phyloP scores from a whole-genome alignment of 2,113 vertebrate genomes.

The Progne subis region DNA sequence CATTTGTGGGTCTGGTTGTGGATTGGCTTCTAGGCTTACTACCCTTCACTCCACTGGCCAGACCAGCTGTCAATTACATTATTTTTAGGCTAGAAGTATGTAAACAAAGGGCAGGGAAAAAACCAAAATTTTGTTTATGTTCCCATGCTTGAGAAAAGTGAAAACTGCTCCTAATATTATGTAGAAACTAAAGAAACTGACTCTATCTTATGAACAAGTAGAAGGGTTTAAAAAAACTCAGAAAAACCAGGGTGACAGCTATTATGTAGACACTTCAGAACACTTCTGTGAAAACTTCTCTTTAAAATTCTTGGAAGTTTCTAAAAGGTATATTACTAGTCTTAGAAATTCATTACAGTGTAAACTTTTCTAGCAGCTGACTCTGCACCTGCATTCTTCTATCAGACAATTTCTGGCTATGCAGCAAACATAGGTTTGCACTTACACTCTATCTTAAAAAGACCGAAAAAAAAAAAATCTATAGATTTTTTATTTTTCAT shows the following conservation, averaged over 20 bases:
- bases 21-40: too few species aligned
- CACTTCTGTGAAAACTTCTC: background rate
- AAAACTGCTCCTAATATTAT: too few species aligned
- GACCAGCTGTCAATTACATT: too few species aligned
- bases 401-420: background rate
- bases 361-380: background rate
- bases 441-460: background rate
- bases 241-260: background rate
- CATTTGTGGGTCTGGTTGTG: too few species aligned
- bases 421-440: background rate
- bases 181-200: too few species aligned
- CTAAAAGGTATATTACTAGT: background rate
- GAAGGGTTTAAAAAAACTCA: too few species aligned
- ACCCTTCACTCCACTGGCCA: too few species aligned
- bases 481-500: conserved; percentile 8
- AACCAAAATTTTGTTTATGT: too few species aligned
- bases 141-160: too few species aligned
- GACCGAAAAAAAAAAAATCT: background rate
- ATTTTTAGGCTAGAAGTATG: too few species aligned
- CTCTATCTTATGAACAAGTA: too few species aligned
- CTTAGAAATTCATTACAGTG: background rate
- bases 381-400: background rate
- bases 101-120: too few species aligned
- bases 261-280: background rate
- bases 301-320: background rate